Conservation (phyloP, 2,888 invertebrate genomes). For the Mantis religiosa region DNA sequence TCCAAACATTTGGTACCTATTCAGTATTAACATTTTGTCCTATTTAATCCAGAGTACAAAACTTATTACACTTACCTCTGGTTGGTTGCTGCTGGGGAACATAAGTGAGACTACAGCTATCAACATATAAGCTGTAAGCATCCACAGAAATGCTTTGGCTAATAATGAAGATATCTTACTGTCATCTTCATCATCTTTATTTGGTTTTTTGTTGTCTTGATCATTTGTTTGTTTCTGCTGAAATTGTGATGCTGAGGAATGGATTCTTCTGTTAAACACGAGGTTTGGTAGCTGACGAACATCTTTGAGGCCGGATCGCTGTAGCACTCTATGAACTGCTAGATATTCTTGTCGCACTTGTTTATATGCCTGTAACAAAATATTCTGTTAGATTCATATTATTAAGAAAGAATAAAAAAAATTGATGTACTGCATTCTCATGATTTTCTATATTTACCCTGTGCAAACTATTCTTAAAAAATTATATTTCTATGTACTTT, state of each 20-base stretch:
- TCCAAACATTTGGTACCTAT: no score
- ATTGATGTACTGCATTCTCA: no score
- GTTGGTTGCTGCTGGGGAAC: constrained; percentile 66
- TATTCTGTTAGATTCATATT: not conserved
- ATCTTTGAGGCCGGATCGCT: constrained; percentile 33
- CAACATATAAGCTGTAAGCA: constrained; percentile 70
- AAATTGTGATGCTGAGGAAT: constrained; percentile 26
- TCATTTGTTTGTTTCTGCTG: constrained; percentile 23
- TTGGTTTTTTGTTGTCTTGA: constrained; percentile 35
- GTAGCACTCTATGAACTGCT: constrained; percentile 46
- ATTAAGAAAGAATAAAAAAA: no score
- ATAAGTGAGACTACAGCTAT: constrained; percentile 68
- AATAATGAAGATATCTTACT: constrained; percentile 67
- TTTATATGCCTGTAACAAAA: constrained; percentile 36
- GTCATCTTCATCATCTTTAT: constrained; percentile 53
- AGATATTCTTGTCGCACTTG: constrained; percentile 52
- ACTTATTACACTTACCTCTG: constrained; percentile 54
- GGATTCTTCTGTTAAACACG: constrained; percentile 25
- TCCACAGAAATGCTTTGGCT: constrained; percentile 75
- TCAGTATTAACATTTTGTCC: no score
- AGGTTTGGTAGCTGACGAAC: constrained; percentile 33
- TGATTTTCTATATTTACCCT: no score
- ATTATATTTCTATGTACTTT: no score
- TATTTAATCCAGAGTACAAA: no score
- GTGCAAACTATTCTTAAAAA: no score